Base-by-base conservation (phyloP, 1,140 invertebrate genomes). In the Sycobia sp. region DNA sequence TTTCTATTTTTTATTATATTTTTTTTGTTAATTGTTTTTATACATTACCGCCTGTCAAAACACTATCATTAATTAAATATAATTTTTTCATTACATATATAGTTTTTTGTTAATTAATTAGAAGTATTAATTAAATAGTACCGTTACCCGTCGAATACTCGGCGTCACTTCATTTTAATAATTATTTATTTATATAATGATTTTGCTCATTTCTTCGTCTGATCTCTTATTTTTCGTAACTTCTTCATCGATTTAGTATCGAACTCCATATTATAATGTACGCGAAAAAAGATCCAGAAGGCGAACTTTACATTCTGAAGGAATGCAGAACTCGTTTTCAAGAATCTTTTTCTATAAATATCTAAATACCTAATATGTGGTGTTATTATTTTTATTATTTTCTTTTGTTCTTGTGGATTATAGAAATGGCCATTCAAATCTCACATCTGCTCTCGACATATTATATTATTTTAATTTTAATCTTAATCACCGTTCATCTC, bases 111-210 rank as follows among this genome's bases (percentile, higher is more conserved):
- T 29, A 65, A 66, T 63, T 46, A 56, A 43, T 62, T 68, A 72
- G 68, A 66, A 70, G 69, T 72, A 69, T 70, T 62, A 72, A 74
- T 76, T 71, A 71, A 74, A 75, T 68, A 75, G 69, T 71, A 67
- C 70, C 68, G 67, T 69, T 63, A 67, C 61, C 65, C 67, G 67
- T 65, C 66, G 69, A 46, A 61, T 32, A 62, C 43, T 69, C 66
- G 66, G 67, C 61, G 65, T 71, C 62, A 64, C 43, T 57, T 41
- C 61, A 55, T 66, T 67, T 65, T 62, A 55, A 34, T 61, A 67
- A 64, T 67, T 60, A 60, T 69, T 71, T 57, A 55, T 71, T 66
- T 56, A 43, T 57, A 49, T 63, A 44, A 38, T 56, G 51, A 53
- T 39, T 53, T 56, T 43, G 27, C 41, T 62, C 25, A 18, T 25